phyloP scores from a whole-genome alignment of 2,797 vertebrate species.

The Epinephelus awoara region DNA sequence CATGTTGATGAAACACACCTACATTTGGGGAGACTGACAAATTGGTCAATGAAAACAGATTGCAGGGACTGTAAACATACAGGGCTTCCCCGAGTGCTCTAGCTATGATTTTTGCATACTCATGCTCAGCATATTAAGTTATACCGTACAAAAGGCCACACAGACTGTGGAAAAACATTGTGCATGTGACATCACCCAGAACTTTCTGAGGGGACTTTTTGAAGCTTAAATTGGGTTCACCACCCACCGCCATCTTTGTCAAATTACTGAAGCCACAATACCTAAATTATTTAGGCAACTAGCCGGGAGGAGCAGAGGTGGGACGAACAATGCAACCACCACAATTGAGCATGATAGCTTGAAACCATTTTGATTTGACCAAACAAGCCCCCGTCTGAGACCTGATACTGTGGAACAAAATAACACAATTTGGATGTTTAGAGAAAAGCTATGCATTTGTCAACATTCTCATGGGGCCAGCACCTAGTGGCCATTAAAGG shows the following conservation, averaged over 20 bases:
- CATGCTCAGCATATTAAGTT: neutral
- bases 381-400: conserved; percentile 1
- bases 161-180: conserved; percentile 38
- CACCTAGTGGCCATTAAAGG: conserved; percentile 5
- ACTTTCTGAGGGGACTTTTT: conserved; percentile 30
- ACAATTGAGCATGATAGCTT: neutral
- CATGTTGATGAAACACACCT: conserved; percentile 8
- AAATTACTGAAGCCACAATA: conserved; percentile 42
- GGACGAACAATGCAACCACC: neutral
- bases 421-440: neutral
- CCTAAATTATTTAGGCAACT: conserved; percentile 47
- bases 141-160: neutral
- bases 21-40: conserved; percentile 8
- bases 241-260: conserved; percentile 18
- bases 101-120: neutral
- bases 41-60: conserved; percentile 22
- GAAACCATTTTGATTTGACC: neutral
- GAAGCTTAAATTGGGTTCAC: conserved; percentile 10
- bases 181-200: conserved; percentile 14
- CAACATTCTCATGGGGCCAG: neutral
- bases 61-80: neutral
- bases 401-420: neutral
- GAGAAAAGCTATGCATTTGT: neutral
- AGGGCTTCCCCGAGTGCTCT: neutral
- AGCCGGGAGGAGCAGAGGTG: conserved; percentile 19